phyloP scores from a whole-genome alignment of 92 coral and sea anemone genomes.

The Phymanthus crucifer region DNA sequence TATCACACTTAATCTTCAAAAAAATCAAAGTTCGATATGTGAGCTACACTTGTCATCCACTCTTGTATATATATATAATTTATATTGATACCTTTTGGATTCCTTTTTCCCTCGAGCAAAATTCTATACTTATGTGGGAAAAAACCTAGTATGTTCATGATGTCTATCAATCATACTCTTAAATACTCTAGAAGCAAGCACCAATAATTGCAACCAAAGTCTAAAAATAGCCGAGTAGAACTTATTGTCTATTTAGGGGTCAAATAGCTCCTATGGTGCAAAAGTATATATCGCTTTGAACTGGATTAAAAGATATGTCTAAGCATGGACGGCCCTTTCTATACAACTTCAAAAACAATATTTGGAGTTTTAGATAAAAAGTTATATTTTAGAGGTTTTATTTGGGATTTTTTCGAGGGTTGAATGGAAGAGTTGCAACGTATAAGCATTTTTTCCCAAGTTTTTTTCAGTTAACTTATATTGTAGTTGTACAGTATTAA shows the following conservation, averaged over 20 bases:
- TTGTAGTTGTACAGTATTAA: not conserved
- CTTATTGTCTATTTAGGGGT: constrained; percentile 2
- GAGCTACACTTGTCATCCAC: no score
- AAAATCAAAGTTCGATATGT: no score
- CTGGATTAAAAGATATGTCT: constrained; percentile 1
- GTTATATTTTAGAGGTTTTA: not conserved
- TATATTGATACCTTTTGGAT: not conserved
- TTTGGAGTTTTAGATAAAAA: not conserved
- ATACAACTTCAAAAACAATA: not conserved
- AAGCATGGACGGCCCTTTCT: not conserved
- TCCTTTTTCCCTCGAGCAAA: not conserved
- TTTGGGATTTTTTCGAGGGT: not conserved
- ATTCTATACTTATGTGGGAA: not conserved
- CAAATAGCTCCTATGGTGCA: constrained; percentile 9
- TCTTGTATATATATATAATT: no score
- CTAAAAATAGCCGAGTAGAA: constrained; percentile 3
- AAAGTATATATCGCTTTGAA: not conserved
- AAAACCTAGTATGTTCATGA: not conserved
- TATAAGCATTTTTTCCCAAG: not conserved
- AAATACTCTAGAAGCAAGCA: constrained; percentile 1
- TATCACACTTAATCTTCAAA: no score
- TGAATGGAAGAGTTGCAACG: not conserved
- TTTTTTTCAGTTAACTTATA: not conserved
- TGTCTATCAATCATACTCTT: not conserved
- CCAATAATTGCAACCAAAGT: not conserved